Percentiles rank a stretch among this genome's conserved stretches.
These are phyloP conservation scores for Platalea minor DNA, from an alignment of 2,797 vertebrate species.

Conservation along the genomic window DNA sequence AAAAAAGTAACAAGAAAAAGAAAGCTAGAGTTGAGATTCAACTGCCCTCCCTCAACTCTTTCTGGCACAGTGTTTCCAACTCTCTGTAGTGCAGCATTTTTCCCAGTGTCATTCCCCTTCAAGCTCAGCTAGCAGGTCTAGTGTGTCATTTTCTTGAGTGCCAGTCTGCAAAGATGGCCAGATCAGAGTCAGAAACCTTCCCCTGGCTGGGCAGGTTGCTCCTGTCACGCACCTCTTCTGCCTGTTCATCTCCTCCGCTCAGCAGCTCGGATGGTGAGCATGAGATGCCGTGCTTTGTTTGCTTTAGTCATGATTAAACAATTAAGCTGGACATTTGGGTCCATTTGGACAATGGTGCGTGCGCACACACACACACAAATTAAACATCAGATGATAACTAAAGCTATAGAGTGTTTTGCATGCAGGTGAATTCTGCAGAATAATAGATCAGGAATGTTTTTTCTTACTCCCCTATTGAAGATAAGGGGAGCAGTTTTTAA, in stretches of 20 bases:
- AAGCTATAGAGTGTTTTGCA: slow-evolving; percentile 10
- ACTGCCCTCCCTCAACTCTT: neutral
- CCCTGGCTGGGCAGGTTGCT: neutral
- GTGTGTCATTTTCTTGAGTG: neutral
- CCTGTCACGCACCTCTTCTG: neutral
- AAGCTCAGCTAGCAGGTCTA: neutral
- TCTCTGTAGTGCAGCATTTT: neutral
- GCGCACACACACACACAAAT: neutral
- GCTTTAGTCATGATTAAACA: neutral
- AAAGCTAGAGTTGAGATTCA: neutral
- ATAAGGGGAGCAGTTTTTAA: neutral
- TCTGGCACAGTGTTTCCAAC: neutral
- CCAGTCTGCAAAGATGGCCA: neutral
- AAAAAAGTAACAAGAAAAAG: neutral
- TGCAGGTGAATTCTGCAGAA: slow-evolving; percentile 46
- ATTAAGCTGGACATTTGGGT: neutral
- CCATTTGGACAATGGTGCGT: neutral
- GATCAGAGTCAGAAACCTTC: neutral
- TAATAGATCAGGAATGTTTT: slow-evolving; percentile 42
- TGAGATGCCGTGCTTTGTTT: neutral
- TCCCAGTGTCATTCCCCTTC: neutral
- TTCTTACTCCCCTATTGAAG: slow-evolving; percentile 30
- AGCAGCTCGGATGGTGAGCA: neutral
- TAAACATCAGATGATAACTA: neutral
- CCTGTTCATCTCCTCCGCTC: neutral